These are phyloP conservation scores for Melanostoma mellinum DNA, from an alignment of 2,888 invertebrate species.

Conservation along the genomic window DNA sequence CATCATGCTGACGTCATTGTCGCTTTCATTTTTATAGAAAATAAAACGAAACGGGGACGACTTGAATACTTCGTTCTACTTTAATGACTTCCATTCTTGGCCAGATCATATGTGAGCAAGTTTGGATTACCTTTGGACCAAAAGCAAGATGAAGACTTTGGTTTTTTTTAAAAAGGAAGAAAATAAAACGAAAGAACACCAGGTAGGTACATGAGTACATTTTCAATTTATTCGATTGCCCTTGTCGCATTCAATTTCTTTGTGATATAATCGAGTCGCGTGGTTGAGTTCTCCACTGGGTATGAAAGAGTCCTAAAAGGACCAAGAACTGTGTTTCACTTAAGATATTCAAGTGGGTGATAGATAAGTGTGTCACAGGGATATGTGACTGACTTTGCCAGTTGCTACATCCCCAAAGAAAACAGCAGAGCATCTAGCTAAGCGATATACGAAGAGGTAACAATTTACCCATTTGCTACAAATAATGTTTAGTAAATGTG, in stretches of 20 bases:
- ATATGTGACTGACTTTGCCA: constrained; percentile 13
- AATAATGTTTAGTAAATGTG: background rate
- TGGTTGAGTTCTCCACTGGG: constrained; percentile 19
- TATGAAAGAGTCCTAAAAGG: constrained; percentile 9
- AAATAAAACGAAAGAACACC: constrained; percentile 28
- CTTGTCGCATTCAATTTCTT: constrained; percentile 68
- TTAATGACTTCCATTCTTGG: constrained; percentile 7
- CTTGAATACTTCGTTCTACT: constrained; percentile 8
- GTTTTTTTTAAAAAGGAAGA: background rate
- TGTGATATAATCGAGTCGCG: constrained; percentile 50
- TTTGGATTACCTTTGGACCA: constrained; percentile 16
- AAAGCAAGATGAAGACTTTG: constrained; percentile 4
- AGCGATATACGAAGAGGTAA: background rate
- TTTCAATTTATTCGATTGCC: constrained; percentile 72
- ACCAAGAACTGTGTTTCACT: constrained; percentile 43
- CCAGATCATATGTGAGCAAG: constrained; percentile 13
- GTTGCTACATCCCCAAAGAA: background rate
- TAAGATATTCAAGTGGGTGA: constrained; percentile 55
- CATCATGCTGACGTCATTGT: background rate
- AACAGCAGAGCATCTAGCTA: background rate
- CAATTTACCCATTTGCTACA: constrained; percentile 12
- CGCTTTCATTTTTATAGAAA: background rate
- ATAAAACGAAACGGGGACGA: background rate
- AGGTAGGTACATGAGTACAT: constrained; percentile 34
- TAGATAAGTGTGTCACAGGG: constrained; percentile 43